These are phyloP conservation scores for Erythrolamprus reginae DNA, from an alignment of 2,113 vertebrate genomes.

Conservation along the genomic window DNA sequence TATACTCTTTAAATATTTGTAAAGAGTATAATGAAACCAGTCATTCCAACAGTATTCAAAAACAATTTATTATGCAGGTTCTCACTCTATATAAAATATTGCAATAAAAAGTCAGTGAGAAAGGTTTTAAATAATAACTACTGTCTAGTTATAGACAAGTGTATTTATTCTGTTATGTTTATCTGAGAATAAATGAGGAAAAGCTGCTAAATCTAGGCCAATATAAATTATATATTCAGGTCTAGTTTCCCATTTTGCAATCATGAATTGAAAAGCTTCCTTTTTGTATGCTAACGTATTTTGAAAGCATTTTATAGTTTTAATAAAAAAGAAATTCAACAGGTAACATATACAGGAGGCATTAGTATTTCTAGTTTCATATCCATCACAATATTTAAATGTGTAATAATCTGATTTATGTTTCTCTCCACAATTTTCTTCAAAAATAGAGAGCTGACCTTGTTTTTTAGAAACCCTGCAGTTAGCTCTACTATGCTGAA, in stretches of 20 bases:
- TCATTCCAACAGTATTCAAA: not conserved
- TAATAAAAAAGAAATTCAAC: not conserved
- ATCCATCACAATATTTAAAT: not conserved
- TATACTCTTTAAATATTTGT: not conserved
- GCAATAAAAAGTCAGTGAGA: not conserved
- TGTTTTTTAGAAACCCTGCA: not conserved
- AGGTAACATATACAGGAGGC: not conserved
- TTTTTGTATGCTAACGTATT: not conserved
- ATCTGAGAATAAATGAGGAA: not conserved
- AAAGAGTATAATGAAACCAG: not conserved
- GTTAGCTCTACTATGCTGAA: slow-evolving; percentile 25
- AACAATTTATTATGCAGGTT: not conserved
- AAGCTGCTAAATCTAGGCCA: not conserved
- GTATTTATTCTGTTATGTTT: not conserved
- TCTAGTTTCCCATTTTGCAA: not conserved
- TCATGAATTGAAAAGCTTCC: not conserved
- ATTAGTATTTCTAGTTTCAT: slow-evolving; percentile 27
- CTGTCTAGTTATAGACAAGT: not conserved
- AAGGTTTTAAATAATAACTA: not conserved
- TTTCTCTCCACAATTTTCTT: not conserved
- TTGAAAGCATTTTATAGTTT: not conserved
- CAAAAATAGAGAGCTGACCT: not conserved
- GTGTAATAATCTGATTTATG: not conserved
- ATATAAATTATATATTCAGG: not conserved
- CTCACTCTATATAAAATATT: not conserved